Base-by-base conservation (phyloP, 2,888 invertebrate species). In the Cloeon dipterum region DNA sequence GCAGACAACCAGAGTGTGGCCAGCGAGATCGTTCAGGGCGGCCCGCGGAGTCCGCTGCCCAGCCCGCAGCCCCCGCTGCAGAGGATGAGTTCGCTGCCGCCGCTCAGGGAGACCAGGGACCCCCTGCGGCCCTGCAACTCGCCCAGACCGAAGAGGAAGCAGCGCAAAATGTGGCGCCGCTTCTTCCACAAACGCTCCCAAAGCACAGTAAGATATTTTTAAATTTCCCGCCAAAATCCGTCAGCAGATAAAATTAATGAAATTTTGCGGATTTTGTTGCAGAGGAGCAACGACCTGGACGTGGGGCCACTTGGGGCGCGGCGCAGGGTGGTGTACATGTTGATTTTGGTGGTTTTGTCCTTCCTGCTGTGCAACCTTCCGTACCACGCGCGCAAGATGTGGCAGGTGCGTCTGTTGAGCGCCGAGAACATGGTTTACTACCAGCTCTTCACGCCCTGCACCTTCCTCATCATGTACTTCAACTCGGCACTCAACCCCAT, bases 401-500 rank as follows among this genome's bases (percentile, higher is more conserved):
- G 83, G 77, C 77, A 79, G 52, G 70, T 74, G 42, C 69, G 74
- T 50, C 76, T 81, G 52, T 5, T n/a, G 5, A 29, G 29, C 29
- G 13, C n/a, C 7, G 13, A n/a, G 7, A 29, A 7, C n/a, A 29
- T 29, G 29, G n/a, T 16, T 7, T 29, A 29, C 29, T 75, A 77
- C 49, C 72, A 74, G 5, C 59, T 79, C 14, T 63, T 86, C 42
- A 83, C 85, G 8, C 86, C 88, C 2, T 64, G 83, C 41, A 83
- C 85, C 18, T 86, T 82, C 56, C 68, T 89, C 42, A 68, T 85
- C 46, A 72, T 86, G 32, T 91, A 86, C 55, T 72, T 81, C 56
- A 88, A 89, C 62, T 86, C 85, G 14, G 88, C 77, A 34, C 69
- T 89, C 43, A 89, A 91, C 58, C 89, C 89, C 0, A 61, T 89